Base-by-base conservation (phyloP, 2,113 vertebrate genomes). In the Microtus ochrogaster region DNA sequence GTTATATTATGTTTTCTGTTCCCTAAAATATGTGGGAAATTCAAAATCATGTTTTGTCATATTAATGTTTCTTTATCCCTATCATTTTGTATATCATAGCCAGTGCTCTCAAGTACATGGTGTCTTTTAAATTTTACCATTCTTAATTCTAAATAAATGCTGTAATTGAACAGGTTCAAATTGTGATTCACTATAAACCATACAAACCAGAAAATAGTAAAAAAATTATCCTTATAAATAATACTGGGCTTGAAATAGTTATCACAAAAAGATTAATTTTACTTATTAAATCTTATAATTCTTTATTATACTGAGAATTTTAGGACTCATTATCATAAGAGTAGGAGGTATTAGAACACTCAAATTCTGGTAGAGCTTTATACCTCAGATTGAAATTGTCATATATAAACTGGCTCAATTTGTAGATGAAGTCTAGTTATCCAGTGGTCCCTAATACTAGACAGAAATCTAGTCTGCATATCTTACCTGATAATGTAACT, bases 401-500 rank as follows among this genome's bases (percentile, higher is more conserved):
- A 44, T 36, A 26, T 44, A 85, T 41, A 72, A 41, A 70, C 0
- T 74, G 49, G 39, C 4, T 74, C 22, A 19, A 92, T 95, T 92
- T 92, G n/a, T 21, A 79, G 55, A 97, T 74, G 36, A 83, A 96
- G 41, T 22, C 89, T 47, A 76, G 81, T 93, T 89, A 90, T 44
- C 19, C 33, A 87, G 8, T 33, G 7, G 10, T 30, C 33, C n/a
- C 24, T 74, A 85, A 85, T 92, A 33, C 39, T 39, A 92, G 70
- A 91, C 13, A 73, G 91, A 93, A 94, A 95, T 95, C 89, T 70
- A 89, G 16, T 94, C 86, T 95, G 33, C 28, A 39, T 92, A 73
- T 47, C 81, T 86, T 33, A 90, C 26, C 28, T 74, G 91, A 89
- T 88, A 63, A 65, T 92, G 26, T 77, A 85, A 91, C 14, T 28